A percentile compares a stretch with the other conserved stretches of the same genome.
These are phyloP conservation scores for Eristalis tenax DNA, from an alignment of 2,888 invertebrate species.

Conservation along the genomic window DNA sequence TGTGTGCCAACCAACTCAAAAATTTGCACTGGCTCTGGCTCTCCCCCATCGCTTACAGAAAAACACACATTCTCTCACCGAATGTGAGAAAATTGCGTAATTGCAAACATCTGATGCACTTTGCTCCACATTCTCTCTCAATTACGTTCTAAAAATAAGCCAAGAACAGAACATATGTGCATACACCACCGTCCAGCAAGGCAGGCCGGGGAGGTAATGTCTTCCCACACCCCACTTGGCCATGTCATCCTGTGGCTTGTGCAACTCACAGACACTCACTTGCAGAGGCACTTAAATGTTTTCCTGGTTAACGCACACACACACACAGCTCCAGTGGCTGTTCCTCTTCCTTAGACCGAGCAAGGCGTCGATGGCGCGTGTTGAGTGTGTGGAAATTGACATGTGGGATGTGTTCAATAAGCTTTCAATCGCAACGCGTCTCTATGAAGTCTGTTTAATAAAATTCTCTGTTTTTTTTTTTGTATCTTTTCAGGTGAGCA, in stretches of 20 bases:
- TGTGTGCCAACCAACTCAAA: slow-evolving; percentile 3
- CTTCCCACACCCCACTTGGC: not conserved
- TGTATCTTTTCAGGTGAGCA: slow-evolving; percentile 56
- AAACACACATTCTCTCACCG: slow-evolving; percentile 23
- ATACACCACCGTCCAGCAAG: not conserved
- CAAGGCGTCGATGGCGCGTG: slow-evolving; percentile 27
- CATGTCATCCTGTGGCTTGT: not conserved
- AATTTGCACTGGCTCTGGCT: slow-evolving; percentile 9
- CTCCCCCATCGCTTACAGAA: not conserved
- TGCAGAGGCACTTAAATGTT: not conserved
- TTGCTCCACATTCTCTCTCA: slow-evolving; percentile 37
- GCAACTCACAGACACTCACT: too few relatives aligned
- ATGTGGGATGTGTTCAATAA: slow-evolving; percentile 32
- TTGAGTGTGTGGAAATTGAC: slow-evolving; percentile 57
- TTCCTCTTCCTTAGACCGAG: not conserved
- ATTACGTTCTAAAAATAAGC: slow-evolving; percentile 54
- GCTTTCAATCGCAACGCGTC: slow-evolving; percentile 1
- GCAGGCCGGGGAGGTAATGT: not conserved
- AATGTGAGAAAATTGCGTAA: slow-evolving; percentile 57
- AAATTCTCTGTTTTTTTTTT: not conserved
- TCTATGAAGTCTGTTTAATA: not conserved
- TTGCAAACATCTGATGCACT: slow-evolving; percentile 64
- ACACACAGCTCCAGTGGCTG: not conserved
- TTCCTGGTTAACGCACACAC: not conserved
- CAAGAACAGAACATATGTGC: not conserved